Evolutionary conservation across 2,888 invertebrate genomes (phyloP), one percentile per base, ranked within the genome.

Genomic region (Sclerodermus sp.): DNA sequence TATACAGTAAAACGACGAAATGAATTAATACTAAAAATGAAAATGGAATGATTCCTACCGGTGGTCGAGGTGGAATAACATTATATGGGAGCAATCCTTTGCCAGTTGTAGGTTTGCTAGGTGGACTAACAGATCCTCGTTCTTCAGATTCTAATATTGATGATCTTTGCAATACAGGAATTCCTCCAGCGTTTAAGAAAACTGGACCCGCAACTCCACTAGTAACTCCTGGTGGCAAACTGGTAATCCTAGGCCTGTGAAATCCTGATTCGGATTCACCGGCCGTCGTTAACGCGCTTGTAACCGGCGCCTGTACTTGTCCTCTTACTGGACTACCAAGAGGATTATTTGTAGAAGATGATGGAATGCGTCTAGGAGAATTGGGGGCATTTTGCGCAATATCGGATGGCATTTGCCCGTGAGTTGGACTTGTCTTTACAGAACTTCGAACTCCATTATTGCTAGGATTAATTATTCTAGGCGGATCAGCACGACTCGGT

Each of bases 1-100:
- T n/a, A n/a, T n/a, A n/a, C n/a, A n/a, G n/a, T n/a, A n/a, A n/a
- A n/a, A n/a, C n/a, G n/a, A n/a, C n/a, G n/a, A n/a, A n/a, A n/a
- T n/a, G n/a, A n/a, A n/a, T n/a, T n/a, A n/a, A n/a, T n/a, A n/a
- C n/a, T n/a, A n/a, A n/a, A n/a, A n/a, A n/a, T n/a, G n/a, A n/a
- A n/a, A n/a, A n/a, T n/a, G n/a, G n/a, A 34, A 45, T 41, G 12
- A 49, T 45, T 53, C 68, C 73, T 73, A 81, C 81, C 66, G 89
- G 85, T 18, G 91, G 91, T 53, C 91, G 85, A 3, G 93, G 91
- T 36, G 93, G 93, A 40, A 93, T 93, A 18, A 94, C 90, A 77
- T 90, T 93, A 70, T 91, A 93, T 0, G 93, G 92, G 59, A 94
- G 79, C 46, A 93, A 79, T 62, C 88, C 90, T 74, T 92, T 86